Percentiles rank a stretch among this genome's conserved stretches.
These are phyloP conservation scores for Agonopterix arenella DNA, from an alignment of 2,888 invertebrate species.

Conservation along the genomic window DNA sequence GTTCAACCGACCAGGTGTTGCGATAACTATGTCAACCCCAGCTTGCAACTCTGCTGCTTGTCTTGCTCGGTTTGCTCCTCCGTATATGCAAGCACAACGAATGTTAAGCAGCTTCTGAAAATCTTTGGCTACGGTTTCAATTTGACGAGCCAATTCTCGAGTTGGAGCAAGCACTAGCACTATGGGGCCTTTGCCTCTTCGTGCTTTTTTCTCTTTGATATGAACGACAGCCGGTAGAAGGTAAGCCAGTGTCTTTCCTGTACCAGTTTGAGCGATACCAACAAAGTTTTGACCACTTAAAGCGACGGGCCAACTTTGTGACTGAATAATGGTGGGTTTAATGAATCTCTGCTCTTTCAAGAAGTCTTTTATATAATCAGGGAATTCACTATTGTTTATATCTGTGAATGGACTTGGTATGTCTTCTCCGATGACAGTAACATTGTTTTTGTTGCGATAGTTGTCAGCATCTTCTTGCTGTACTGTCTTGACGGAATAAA, in stretches of 20 bases:
- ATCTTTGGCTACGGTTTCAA: slow-evolving; percentile 85
- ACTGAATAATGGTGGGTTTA: slow-evolving; percentile 89
- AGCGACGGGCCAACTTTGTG: slow-evolving; percentile 90
- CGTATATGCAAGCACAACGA: slow-evolving; percentile 89
- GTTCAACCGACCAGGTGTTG: slow-evolving; percentile 91
- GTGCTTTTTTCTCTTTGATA: slow-evolving; percentile 84
- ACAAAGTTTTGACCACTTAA: slow-evolving; percentile 88
- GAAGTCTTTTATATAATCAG: slow-evolving; percentile 81
- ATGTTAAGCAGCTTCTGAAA: slow-evolving; percentile 84
- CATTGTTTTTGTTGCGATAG: slow-evolving; percentile 81
- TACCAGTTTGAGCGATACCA: slow-evolving; percentile 90
- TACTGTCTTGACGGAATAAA: slow-evolving; percentile 44
- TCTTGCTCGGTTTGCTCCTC: slow-evolving; percentile 85
- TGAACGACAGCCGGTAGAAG: slow-evolving; percentile 89
- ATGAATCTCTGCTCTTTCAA: slow-evolving; percentile 79
- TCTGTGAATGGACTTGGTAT: slow-evolving; percentile 85
- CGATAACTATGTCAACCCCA: slow-evolving; percentile 91
- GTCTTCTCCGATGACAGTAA: slow-evolving; percentile 83
- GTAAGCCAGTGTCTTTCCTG: slow-evolving; percentile 87
- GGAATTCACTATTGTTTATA: slow-evolving; percentile 86
- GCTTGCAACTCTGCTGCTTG: slow-evolving; percentile 80
- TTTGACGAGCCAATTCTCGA: slow-evolving; percentile 86
- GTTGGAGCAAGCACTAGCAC: slow-evolving; percentile 88
- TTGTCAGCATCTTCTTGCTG: slow-evolving; percentile 73
- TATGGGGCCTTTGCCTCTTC: slow-evolving; percentile 87